Percentiles rank a stretch among this genome's conserved stretches.
phyloP scores from a whole-genome alignment of 2,888 invertebrate species.

The Pterostichus niger region DNA sequence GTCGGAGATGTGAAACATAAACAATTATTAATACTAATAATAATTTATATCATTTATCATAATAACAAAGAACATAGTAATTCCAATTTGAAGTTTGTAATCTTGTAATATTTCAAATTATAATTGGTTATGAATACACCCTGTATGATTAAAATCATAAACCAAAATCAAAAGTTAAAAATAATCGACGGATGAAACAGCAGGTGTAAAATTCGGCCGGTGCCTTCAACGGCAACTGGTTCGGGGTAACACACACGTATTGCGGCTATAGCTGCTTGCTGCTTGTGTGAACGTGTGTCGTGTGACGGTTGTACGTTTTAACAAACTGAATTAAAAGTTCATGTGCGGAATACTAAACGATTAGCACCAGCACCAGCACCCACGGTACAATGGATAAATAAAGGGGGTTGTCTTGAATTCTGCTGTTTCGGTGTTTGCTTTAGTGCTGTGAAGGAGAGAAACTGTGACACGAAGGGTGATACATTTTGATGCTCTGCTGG shows the following conservation, averaged over 20 bases:
- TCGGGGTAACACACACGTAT: slow-evolving; percentile 13
- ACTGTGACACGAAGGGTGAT: neutral
- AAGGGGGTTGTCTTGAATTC: neutral
- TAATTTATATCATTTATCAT: too few species aligned
- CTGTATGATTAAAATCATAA: too few species aligned
- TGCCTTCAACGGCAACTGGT: neutral
- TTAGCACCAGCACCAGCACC: neutral
- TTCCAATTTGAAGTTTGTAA: too few species aligned
- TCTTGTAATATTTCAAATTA: too few species aligned
- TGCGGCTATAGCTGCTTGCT: slow-evolving; percentile 36
- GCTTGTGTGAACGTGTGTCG: slow-evolving; percentile 46
- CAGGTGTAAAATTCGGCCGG: neutral
- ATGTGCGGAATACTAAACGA: slow-evolving; percentile 50
- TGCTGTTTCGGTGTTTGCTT: neutral
- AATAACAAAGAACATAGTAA: too few species aligned
- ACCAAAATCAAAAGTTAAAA: neutral
- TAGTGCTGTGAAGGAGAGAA: neutral
- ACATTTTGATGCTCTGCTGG: neutral
- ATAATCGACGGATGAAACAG: neutral
- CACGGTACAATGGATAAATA: neutral
- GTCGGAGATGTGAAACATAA: too few species aligned
- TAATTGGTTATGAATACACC: too few species aligned
- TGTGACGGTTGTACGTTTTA: slow-evolving; percentile 36
- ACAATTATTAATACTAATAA: too few species aligned
- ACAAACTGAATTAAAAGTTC: slow-evolving; percentile 59